phyloP scores from a whole-genome alignment of 2,113 vertebrate genomes.

The Chaetorhynchus papuensis region DNA sequence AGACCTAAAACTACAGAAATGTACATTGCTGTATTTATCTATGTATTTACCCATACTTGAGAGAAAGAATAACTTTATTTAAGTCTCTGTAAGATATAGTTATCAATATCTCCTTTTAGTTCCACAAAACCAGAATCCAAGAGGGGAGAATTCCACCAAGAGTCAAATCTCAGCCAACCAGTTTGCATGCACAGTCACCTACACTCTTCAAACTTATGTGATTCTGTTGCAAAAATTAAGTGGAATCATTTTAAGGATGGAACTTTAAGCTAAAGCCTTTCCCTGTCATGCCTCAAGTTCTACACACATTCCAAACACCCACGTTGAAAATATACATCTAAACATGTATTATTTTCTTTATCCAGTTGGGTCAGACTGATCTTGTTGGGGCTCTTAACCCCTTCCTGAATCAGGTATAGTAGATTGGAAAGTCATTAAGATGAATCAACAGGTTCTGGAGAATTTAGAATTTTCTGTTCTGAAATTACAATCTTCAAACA shows the following conservation, averaged over 20 bases:
- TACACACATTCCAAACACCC: background rate
- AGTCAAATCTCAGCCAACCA: background rate
- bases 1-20: background rate
- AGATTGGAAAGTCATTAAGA: background rate
- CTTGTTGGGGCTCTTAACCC: background rate
- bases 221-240: background rate
- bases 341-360: background rate
- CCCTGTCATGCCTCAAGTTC: background rate
- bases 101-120: background rate
- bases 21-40: background rate
- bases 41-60: background rate
- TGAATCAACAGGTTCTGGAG: background rate
- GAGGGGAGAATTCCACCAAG: background rate
- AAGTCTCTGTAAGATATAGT: background rate
- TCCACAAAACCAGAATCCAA: background rate
- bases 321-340: background rate
- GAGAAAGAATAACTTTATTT: background rate
- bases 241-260: background rate
- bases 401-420: background rate
- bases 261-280: background rate
- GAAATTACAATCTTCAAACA: background rate
- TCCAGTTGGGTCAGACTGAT: background rate
- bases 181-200: background rate
- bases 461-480: background rate
- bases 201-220: background rate